Percentiles rank a stretch among this genome's conserved stretches.
Conservation (phyloP, 2,113 vertebrate genomes). For the Henicopernis longicauda region DNA sequence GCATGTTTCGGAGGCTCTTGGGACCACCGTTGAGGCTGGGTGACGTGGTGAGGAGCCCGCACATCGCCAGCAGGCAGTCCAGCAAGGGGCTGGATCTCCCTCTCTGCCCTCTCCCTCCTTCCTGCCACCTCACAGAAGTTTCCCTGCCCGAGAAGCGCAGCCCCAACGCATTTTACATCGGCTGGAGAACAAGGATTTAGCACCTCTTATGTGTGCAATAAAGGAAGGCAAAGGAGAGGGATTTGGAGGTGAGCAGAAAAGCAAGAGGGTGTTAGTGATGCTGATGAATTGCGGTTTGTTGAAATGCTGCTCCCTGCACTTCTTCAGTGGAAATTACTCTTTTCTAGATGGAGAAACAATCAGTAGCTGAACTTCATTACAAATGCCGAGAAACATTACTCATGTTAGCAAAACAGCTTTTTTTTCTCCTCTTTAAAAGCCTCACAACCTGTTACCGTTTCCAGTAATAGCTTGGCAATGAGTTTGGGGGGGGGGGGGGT, state of each 20-base stretch:
- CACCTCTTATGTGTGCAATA: background rate
- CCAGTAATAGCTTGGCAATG: background rate
- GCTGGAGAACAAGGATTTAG: background rate
- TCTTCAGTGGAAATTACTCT: background rate
- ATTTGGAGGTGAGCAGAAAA: background rate
- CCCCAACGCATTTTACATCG: background rate
- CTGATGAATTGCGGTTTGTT: background rate
- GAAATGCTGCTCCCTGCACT: background rate
- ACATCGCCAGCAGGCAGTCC: too few species aligned
- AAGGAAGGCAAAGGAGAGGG: background rate
- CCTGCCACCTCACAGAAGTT: background rate
- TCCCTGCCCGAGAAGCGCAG: background rate
- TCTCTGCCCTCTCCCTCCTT: background rate
- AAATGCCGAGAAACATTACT: background rate
- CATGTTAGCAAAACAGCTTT: background rate
- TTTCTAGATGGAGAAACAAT: background rate
- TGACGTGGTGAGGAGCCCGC: rapidly evolving
- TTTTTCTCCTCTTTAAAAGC: background rate
- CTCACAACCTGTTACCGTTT: background rate
- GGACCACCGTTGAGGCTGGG: rapidly evolving
- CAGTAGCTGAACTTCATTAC: slow-evolving; percentile 1
- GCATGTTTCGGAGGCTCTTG: background rate
- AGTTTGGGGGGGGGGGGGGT: background rate
- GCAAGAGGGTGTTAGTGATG: background rate
- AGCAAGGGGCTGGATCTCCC: background rate